Conservation (phyloP, 2,113 vertebrate genomes). For the Elephantulus edwardii region DNA sequence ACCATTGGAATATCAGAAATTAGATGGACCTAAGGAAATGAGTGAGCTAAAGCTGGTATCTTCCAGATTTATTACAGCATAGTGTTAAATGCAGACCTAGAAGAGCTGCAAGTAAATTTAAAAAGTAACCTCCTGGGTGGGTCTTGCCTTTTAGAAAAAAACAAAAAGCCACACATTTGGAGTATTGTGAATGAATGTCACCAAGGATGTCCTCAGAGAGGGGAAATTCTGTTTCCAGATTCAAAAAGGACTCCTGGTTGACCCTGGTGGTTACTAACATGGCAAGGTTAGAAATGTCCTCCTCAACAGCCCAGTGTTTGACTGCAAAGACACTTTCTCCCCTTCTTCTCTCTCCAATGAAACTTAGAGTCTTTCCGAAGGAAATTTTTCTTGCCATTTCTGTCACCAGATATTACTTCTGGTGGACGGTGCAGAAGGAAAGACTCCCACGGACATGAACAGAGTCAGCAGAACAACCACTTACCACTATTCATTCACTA, state of each 20-base stretch:
- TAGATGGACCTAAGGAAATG: background rate
- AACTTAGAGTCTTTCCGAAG: background rate
- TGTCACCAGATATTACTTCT: background rate
- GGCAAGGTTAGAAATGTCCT: background rate
- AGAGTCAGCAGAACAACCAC: background rate
- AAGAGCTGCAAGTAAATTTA: background rate
- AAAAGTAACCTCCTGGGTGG: background rate
- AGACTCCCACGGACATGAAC: background rate
- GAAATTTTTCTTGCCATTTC: background rate
- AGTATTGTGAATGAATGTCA: background rate
- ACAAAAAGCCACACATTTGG: background rate
- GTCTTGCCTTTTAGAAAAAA: background rate
- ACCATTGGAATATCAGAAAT: background rate
- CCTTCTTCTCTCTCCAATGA: background rate
- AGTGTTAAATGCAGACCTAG: background rate
- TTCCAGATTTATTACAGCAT: background rate
- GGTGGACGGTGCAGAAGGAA: background rate
- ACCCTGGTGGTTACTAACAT: background rate
- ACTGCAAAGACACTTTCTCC: background rate
- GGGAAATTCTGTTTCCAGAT: background rate
- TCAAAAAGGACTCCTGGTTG: background rate
- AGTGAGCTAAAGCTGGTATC: slow-evolving; percentile 4
- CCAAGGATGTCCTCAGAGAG: background rate
- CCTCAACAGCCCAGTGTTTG: background rate
- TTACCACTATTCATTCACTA: background rate